Base-by-base conservation (phyloP, 2,113 vertebrate genomes). In the Leucopternis melanops region DNA sequence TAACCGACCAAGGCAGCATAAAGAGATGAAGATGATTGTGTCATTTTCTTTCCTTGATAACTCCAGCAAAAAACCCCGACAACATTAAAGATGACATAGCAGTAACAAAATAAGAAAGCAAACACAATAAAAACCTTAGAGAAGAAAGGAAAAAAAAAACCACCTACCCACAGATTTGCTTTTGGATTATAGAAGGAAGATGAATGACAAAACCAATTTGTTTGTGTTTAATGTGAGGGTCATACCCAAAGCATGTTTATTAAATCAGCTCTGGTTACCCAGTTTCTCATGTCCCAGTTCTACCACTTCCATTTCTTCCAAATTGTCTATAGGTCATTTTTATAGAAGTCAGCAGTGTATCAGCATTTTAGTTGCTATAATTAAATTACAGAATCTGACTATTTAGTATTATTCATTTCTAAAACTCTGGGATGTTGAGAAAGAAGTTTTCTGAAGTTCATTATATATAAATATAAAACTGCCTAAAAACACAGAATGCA, bases 1-100 rank as follows among this genome's bases (percentile, higher is more conserved):
- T 47, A 67, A 91, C 52, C 47, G 52, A 75, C 8, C 11, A 36
- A 67, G 27, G 20, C 16, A 22, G 17, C 34, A 57, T 16, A 83
- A 57, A 47, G 72, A 50, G 12, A 47, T 16, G 4, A 58, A 14
- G 11, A 31, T 16, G 23, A 52, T 7, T 11, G 6, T 44, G 18
- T 26, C 2, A 25, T 79, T 61, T 85, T 57, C n/a, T 52, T 23
- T 31, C 42, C 47, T 63, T 20, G 45, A 25, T 34, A 74, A 62
- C 22, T 32, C 29, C 45, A 57, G 44, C 6, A 71, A 54, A 81
- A 40, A 8, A 0, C 0, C 4, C 18, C 3, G 0, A 16, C 16
- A 59, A 18, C 8, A 4, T 57, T 77, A 31, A 84, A 63, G 15
- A 42, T n/a, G 40, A 50, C 16, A 36, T 1, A n/a, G n/a, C 49